A percentile compares a stretch with the other conserved stretches of the same genome.
Conservation (phyloP, 1,140 invertebrate genomes). For the Portunus trituberculatus region DNA sequence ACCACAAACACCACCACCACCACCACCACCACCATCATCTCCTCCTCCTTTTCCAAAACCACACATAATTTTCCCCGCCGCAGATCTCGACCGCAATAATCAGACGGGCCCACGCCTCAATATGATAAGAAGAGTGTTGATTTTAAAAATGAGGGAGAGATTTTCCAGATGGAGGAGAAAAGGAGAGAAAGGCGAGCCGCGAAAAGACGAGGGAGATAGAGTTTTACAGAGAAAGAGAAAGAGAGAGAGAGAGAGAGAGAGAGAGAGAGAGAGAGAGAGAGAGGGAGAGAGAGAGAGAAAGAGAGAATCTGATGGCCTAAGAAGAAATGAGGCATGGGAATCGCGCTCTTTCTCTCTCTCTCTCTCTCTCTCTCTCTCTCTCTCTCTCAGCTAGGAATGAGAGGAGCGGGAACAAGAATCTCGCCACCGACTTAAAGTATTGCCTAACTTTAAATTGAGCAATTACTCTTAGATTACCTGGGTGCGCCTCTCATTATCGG, state of each 20-base stretch:
- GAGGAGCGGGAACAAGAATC: neutral
- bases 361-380: slow-evolving; percentile 20
- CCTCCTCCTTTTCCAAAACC: neutral
- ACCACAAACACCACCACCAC: neutral
- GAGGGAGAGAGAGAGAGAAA: neutral
- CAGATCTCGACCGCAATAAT: slow-evolving; percentile 1
- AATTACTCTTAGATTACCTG: slow-evolving; percentile 13
- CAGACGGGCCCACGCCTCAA: neutral
- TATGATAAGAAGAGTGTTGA: neutral
- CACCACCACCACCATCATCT: neutral
- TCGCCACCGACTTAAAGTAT: slow-evolving; percentile 12
- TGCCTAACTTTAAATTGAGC: slow-evolving; percentile 8
- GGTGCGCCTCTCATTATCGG: neutral
- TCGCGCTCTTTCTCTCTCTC: neutral
- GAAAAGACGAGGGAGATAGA: too few species aligned
- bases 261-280: neutral
- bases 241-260: slow-evolving; percentile 20
- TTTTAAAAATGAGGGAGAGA: neutral
- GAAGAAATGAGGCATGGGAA: neutral
- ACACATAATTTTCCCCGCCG: neutral
- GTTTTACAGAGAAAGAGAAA: neutral
- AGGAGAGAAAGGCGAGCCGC: neutral
- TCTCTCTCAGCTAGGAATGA: neutral
- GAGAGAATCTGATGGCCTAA: neutral
- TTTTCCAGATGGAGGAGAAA: neutral